phyloP scores from a whole-genome alignment of 1,140 invertebrate species.

The Adoxophyes honmai region DNA sequence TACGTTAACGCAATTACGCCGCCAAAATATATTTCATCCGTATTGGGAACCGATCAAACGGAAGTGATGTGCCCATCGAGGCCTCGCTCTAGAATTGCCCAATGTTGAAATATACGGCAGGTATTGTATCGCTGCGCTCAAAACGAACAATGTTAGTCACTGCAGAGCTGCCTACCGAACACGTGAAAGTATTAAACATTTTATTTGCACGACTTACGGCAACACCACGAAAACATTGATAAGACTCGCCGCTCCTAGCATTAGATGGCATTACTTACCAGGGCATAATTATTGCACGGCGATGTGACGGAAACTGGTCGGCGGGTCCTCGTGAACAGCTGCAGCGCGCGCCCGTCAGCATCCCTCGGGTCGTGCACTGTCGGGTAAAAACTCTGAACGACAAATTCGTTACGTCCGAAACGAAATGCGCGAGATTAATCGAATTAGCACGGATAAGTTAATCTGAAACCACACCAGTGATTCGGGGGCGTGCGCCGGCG shows the following conservation, averaged over 20 bases:
- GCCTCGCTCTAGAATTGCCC: too few species aligned
- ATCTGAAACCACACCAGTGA: constrained; percentile 1
- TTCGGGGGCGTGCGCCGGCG: constrained; percentile 30
- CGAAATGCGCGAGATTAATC: not conserved
- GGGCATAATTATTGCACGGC: constrained; percentile 33
- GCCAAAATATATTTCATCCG: too few species aligned
- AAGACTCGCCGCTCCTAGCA: not conserved
- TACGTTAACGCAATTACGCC: too few species aligned
- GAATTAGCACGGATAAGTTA: not conserved
- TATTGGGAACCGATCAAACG: too few species aligned
- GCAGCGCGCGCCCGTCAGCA: not conserved
- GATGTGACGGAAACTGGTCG: not conserved
- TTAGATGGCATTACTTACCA: constrained; percentile 31
- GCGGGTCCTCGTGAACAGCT: not conserved
- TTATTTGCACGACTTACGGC: constrained; percentile 12
- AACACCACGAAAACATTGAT: constrained; percentile 4
- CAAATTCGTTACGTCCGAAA: not conserved
- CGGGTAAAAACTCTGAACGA: not conserved
- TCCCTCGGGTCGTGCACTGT: not conserved
- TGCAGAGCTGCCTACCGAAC: not conserved
- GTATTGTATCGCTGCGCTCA: not conserved
- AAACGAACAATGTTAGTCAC: not conserved
- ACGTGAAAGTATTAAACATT: constrained; percentile 20
- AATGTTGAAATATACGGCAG: not conserved
- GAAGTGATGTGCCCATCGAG: too few species aligned